Base-by-base conservation (phyloP, 2,797 vertebrate species). In the Spinus olivaceus region DNA sequence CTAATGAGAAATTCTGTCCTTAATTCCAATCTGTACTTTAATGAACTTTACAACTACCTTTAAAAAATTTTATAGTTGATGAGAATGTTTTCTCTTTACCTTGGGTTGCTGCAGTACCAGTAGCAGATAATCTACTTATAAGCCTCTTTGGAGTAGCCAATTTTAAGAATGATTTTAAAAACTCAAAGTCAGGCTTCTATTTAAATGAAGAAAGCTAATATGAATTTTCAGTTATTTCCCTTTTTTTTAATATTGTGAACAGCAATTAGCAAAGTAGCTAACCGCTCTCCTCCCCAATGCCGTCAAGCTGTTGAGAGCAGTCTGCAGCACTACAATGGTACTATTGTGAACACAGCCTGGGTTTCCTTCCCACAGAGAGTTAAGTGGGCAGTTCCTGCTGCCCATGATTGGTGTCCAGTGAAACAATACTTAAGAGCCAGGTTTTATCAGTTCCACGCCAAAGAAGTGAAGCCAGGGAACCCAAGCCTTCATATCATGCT, bases 351-450 rank as follows among this genome's bases (percentile, higher is more conserved):
- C 97, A 97, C 97, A 98, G 98, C 98, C 98, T 98, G 97, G 98
- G 97, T 97, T 98, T 97, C 96, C 98, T 98, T 98, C 98, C 98
- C 98, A 98, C 98, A 98, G 98, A 97, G 98, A 98, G 98, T 98
- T 98, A 98, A 98, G 97, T 98, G 98, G 98, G 98, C 98, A 98
- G 98, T 98, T 98, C 97, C 97, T 97, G 97, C 97, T 98, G 98
- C 97, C 97, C 96, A 86, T 97, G 97, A 98, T 98, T 98, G 97
- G 97, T 98, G 98, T 98, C 98, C 98, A 97, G 96, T 94, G 97
- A 98, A 99, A 99, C 99, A 99, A 99, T 99, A 98, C 98, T 98
- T 98, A 98, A 98, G 98, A 99, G 98, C 98, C 98, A 98, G 99
- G 98, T 99, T 98, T 99, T 99, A 99, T 99, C 98, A 98, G 98